Percentiles rank a stretch among this genome's conserved stretches.
phyloP scores from a whole-genome alignment of 2,888 invertebrate genomes.

The Mesorhabditis sp. region DNA sequence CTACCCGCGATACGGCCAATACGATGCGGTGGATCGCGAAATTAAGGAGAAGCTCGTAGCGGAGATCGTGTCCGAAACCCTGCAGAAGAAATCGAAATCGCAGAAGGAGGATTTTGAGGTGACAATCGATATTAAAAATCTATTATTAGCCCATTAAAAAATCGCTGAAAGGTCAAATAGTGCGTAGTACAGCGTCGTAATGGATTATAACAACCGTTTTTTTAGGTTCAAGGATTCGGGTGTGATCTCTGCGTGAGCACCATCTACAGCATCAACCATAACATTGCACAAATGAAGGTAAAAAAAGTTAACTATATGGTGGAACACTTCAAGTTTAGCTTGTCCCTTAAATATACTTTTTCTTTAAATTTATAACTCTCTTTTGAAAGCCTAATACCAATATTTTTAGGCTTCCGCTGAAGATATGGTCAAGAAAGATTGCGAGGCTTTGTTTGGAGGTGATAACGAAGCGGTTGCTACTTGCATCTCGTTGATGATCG shows the following conservation, averaged over 20 bases:
- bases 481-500: neutral
- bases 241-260: slow-evolving; percentile 1
- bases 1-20: neutral
- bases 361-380: neutral
- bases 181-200: neutral
- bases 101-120: slow-evolving; percentile 1
- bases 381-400: neutral
- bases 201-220: neutral
- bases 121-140: too few relatives aligned
- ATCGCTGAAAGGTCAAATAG: too few relatives aligned
- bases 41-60: slow-evolving; percentile 6
- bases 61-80: neutral
- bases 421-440: slow-evolving; percentile 4
- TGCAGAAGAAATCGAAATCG: neutral
- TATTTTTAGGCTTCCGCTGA: neutral
- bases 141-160: too few relatives aligned
- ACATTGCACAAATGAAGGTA: slow-evolving; percentile 1
- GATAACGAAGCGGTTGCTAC: neutral
- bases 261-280: slow-evolving; percentile 4
- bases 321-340: neutral
- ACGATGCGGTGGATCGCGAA: neutral
- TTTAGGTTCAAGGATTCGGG: neutral
- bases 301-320: neutral
- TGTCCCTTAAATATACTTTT: too few relatives aligned
- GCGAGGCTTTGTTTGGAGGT: neutral